Percentiles rank a stretch among this genome's conserved stretches.
phyloP scores from a whole-genome alignment of 1,140 invertebrate species.

The Streblospio benedicti region DNA sequence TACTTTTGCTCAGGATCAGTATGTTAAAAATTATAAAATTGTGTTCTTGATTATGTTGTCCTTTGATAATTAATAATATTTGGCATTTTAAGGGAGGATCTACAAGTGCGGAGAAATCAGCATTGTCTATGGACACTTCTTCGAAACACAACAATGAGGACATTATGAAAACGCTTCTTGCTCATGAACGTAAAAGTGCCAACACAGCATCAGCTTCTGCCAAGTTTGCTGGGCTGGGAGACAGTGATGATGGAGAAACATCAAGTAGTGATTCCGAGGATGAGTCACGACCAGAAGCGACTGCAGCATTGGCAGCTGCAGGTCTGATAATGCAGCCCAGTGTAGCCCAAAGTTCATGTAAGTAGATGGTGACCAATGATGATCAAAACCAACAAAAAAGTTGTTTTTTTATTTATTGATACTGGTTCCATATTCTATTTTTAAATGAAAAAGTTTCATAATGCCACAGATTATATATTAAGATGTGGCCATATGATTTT shows the following conservation, averaged over 20 bases:
- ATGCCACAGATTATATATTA: too few species aligned
- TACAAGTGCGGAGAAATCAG: neutral
- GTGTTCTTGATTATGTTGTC: too few species aligned
- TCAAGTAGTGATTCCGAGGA: conserved; percentile 61
- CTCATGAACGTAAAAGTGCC: conserved; percentile 72
- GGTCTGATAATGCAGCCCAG: neutral
- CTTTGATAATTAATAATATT: too few species aligned
- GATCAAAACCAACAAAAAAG: too few species aligned
- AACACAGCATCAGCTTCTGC: conserved; percentile 20
- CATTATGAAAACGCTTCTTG: conserved; percentile 81
- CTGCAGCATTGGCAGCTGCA: neutral
- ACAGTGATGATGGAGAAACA: conserved; percentile 54
- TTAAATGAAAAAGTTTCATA: too few species aligned
- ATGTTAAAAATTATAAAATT: too few species aligned
- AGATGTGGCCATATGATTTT: too few species aligned
- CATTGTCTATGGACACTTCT: neutral
- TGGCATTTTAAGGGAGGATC: neutral
- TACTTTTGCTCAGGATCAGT: neutral
- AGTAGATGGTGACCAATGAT: too few species aligned
- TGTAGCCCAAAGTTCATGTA: too few species aligned
- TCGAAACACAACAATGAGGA: conserved; percentile 56
- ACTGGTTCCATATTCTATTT: too few species aligned
- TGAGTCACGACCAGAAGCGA: conserved; percentile 4
- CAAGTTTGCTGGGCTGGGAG: conserved; percentile 18
- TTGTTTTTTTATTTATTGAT: too few species aligned